A percentile compares a stretch with the other conserved stretches of the same genome.
phyloP scores from a whole-genome alignment of 1,140 invertebrate species.

The Halotydeus destructor region DNA sequence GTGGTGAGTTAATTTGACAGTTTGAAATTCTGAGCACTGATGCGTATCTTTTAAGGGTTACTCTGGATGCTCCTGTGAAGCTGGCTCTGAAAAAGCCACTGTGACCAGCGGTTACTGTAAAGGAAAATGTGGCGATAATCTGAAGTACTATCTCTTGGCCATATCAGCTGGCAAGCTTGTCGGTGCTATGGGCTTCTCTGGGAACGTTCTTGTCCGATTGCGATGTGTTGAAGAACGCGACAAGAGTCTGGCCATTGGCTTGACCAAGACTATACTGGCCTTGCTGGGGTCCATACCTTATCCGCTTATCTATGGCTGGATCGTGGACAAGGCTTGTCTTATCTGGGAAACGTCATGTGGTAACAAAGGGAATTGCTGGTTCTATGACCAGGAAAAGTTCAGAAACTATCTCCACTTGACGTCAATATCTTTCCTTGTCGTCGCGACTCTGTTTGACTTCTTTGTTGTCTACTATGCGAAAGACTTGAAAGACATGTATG shows the following conservation, averaged over 20 bases:
- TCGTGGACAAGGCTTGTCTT: constrained; percentile 22
- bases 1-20: too few relatives aligned
- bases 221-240: constrained; percentile 17
- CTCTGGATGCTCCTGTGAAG: not conserved
- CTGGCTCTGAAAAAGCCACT: not conserved
- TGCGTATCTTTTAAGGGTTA: not conserved
- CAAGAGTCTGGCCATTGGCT: constrained; percentile 18
- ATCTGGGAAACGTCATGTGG: constrained; percentile 21
- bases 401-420: constrained; percentile 17
- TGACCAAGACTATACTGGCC: constrained; percentile 15
- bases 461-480: too few relatives aligned
- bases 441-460: constrained; percentile 16
- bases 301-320: constrained; percentile 22
- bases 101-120: constrained; percentile 6
- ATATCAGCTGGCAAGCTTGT: not conserved
- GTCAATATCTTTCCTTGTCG: constrained; percentile 13
- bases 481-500: too few relatives aligned
- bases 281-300: constrained; percentile 25
- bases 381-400: constrained; percentile 22
- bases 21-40: too few relatives aligned
- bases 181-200: not conserved
- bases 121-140: not conserved
- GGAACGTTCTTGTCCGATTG: constrained; percentile 1
- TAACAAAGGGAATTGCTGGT: constrained; percentile 21
- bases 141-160: not conserved